phyloP scores from a whole-genome alignment of 1,140 invertebrate species.

The Conopomorpha cramerella region DNA sequence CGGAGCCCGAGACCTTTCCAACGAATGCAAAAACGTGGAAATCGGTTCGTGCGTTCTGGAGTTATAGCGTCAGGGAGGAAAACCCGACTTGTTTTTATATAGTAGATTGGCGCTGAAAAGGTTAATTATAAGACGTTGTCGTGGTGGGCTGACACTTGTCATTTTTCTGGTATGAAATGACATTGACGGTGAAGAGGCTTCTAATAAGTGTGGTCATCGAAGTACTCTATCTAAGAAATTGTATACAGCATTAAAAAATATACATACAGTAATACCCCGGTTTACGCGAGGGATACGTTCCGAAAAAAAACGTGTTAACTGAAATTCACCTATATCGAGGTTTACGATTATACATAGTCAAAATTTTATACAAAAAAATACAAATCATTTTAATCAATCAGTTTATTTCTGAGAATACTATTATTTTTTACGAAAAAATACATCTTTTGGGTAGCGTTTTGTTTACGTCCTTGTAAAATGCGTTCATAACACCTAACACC shows the following conservation, averaged over 20 bases:
- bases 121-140: too few relatives aligned
- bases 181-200: not conserved
- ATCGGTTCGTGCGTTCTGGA: too few relatives aligned
- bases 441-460: too few relatives aligned
- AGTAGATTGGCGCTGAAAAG: too few relatives aligned
- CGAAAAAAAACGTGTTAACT: conserved; percentile 1
- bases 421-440: too few relatives aligned
- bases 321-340: conserved; percentile 1
- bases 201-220: too few relatives aligned
- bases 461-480: conserved; percentile 9
- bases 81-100: too few relatives aligned
- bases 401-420: not conserved
- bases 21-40: too few relatives aligned
- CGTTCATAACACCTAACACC: conserved; percentile 8
- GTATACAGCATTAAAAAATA: too few relatives aligned
- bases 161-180: not conserved
- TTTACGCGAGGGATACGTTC: conserved; percentile 2
- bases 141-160: not conserved
- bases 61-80: too few relatives aligned
- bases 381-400: conserved; percentile 1
- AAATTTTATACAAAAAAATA: not conserved
- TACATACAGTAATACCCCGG: conserved; percentile 1
- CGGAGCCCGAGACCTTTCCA: not conserved
- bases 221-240: too few relatives aligned
- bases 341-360: not conserved